Evolutionary conservation across 2,113 vertebrate species (phyloP).

Genomic region (Marmota monax): DNA sequence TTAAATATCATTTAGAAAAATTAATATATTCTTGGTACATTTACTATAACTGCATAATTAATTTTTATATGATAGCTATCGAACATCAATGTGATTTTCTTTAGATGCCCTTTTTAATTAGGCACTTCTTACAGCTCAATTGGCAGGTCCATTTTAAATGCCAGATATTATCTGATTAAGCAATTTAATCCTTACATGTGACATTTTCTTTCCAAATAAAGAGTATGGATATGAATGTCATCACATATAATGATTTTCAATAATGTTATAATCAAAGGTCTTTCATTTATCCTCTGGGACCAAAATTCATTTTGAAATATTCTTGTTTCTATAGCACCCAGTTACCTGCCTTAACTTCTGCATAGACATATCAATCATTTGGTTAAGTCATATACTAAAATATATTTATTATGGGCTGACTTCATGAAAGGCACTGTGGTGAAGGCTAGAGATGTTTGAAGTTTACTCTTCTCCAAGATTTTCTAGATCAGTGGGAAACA

Average conservation of each 20-base stretch:
- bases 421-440: neutral
- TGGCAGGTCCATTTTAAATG: constrained; percentile 68
- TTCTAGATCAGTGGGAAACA: neutral
- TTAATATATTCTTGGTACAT: constrained; percentile 67
- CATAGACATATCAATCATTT: neutral
- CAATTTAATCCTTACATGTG: constrained; percentile 25
- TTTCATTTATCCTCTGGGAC: neutral
- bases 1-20: constrained; percentile 68
- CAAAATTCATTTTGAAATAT: neutral
- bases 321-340: neutral
- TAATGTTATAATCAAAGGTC: neutral
- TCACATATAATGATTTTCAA: constrained; percentile 49
- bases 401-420: neutral
- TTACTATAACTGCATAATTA: constrained; percentile 77
- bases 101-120: constrained; percentile 45
- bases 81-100: constrained; percentile 61
- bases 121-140: constrained; percentile 58
- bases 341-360: neutral
- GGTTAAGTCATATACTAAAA: neutral
- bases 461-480: neutral
- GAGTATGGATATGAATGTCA: constrained; percentile 61
- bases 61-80: constrained; percentile 68
- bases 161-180: constrained; percentile 53
- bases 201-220: constrained; percentile 69
- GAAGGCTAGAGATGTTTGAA: neutral